phyloP scores from a whole-genome alignment of 2,888 invertebrate species.

The Tetanocera ferruginea region DNA sequence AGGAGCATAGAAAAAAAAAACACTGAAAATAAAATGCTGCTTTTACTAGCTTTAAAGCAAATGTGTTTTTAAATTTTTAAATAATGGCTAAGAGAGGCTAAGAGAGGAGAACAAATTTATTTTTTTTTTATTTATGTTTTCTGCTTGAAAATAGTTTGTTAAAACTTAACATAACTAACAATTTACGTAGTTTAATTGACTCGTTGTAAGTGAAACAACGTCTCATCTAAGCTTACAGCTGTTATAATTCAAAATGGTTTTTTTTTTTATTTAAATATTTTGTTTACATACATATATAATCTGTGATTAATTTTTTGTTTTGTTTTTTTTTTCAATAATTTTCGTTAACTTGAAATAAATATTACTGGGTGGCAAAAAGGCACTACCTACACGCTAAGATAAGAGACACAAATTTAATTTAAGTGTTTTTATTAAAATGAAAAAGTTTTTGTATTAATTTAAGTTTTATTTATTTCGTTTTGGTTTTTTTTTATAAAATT shows the following conservation, averaged over 20 bases:
- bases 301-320: background rate
- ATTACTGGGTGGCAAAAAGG: constrained; percentile 29
- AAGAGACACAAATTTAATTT: constrained; percentile 7
- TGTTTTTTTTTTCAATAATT: background rate
- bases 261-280: background rate
- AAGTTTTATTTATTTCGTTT: background rate
- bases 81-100: no score
- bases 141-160: no score
- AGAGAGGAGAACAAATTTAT: no score
- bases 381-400: constrained; percentile 31
- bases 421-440: background rate
- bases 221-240: background rate
- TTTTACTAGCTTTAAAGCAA: no score
- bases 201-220: constrained; percentile 11
- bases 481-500: constrained; percentile 18
- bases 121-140: no score
- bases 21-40: no score
- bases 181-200: constrained; percentile 17
- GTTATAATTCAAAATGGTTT: background rate
- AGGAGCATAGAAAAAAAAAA: no score
- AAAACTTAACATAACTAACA: background rate
- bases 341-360: constrained; percentile 19
- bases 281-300: background rate
- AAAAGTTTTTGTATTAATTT: background rate
- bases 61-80: no score